Conservation (phyloP, 2,888 invertebrate genomes). For the Andrena camellia region DNA sequence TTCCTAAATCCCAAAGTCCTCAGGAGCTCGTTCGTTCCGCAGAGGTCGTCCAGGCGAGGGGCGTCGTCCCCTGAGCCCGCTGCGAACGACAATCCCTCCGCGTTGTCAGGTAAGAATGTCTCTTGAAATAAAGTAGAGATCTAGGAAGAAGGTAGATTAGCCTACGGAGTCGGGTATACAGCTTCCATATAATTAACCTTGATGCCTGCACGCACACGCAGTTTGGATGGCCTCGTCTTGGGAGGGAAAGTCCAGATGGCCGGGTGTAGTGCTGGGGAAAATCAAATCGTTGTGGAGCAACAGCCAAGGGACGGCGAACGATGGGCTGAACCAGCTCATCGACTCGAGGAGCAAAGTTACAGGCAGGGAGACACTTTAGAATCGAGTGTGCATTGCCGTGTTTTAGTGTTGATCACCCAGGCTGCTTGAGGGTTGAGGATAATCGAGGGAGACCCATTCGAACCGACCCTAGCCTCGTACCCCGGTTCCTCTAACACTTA, state of each 20-base stretch:
- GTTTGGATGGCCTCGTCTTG: slow-evolving; percentile 85
- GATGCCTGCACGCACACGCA: slow-evolving; percentile 48
- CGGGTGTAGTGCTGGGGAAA: slow-evolving; percentile 93
- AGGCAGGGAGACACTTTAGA: slow-evolving; percentile 86
- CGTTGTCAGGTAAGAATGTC: slow-evolving; percentile 89
- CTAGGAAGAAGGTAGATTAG: background rate
- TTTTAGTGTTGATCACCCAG: slow-evolving; percentile 26
- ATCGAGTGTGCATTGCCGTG: slow-evolving; percentile 48
- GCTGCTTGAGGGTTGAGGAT: slow-evolving; percentile 33
- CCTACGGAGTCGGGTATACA: background rate
- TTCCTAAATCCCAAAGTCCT: slow-evolving; percentile 93
- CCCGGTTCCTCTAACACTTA: background rate
- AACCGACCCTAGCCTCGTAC: background rate
- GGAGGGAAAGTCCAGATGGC: slow-evolving; percentile 88
- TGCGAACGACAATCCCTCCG: slow-evolving; percentile 88
- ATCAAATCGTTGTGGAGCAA: slow-evolving; percentile 95
- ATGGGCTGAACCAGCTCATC: slow-evolving; percentile 92
- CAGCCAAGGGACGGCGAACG: slow-evolving; percentile 90
- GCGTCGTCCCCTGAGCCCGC: slow-evolving; percentile 79
- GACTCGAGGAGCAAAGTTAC: slow-evolving; percentile 84
- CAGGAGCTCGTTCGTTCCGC: slow-evolving; percentile 90
- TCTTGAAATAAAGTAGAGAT: background rate
- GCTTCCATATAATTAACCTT: slow-evolving; percentile 35
- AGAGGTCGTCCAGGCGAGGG: slow-evolving; percentile 79
- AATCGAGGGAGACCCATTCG: background rate